Conservation (phyloP, 2,113 vertebrate genomes). For the Pitta sordida region DNA sequence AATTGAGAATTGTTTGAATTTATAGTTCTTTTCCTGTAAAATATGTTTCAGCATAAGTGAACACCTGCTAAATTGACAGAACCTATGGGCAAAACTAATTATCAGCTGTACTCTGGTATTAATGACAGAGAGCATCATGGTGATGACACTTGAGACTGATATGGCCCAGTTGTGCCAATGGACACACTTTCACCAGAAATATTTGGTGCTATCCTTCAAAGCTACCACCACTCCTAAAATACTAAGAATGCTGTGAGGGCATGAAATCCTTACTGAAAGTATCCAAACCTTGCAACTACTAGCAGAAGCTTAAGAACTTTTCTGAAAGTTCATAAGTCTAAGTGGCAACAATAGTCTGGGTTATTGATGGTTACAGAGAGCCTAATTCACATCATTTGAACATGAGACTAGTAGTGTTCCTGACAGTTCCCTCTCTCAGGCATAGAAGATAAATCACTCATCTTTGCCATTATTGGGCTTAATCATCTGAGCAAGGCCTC, state of each 20-base stretch:
- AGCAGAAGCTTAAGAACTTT: neutral
- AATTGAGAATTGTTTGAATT: neutral
- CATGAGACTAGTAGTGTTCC: neutral
- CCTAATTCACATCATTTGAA: neutral
- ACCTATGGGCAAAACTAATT: neutral
- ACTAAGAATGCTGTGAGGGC: neutral
- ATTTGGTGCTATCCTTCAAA: neutral
- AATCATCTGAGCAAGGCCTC: neutral
- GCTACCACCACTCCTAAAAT: neutral
- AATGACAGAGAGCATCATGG: neutral
- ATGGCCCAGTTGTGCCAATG: neutral
- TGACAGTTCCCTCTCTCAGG: neutral
- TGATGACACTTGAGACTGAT: neutral
- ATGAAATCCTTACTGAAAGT: neutral
- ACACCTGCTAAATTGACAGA: neutral
- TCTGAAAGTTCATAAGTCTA: neutral
- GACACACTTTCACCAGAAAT: neutral
- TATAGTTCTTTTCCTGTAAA: neutral
- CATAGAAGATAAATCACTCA: neutral
- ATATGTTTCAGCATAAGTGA: neutral
- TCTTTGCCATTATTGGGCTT: neutral
- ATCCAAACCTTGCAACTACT: neutral
- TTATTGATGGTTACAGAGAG: neutral
- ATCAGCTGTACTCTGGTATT: neutral
- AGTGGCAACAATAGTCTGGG: neutral